Evolutionary conservation across 1,140 invertebrate species (phyloP).

Genomic region (Pseudomyrmex gracilis): DNA sequence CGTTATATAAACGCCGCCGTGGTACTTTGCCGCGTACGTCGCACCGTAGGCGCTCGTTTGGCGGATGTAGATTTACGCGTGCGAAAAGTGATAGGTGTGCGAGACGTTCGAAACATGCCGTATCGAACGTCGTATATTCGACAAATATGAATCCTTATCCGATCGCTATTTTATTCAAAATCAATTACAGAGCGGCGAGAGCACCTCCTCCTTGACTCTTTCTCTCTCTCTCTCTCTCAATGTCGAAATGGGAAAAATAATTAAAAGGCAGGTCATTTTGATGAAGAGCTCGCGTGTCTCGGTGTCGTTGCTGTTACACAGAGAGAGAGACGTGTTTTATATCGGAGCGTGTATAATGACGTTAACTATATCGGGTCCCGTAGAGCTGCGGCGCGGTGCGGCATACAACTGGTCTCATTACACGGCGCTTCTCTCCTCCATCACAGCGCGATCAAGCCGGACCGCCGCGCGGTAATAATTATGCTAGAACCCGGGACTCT

Average conservation of each 20-base stretch:
- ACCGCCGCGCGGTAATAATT: constrained; percentile 55
- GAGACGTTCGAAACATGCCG: too few species aligned
- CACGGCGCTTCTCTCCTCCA: constrained; percentile 19
- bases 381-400: constrained; percentile 25
- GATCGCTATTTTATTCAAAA: too few species aligned
- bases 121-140: too few species aligned
- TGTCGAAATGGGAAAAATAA: neutral
- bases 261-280: neutral
- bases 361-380: too few species aligned
- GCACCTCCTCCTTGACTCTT: too few species aligned
- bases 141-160: too few species aligned
- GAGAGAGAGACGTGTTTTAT: constrained; percentile 1
- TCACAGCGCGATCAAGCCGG: neutral
- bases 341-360: constrained; percentile 35
- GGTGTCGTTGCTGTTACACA: neutral
- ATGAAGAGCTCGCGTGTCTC: constrained; percentile 10
- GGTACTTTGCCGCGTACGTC: neutral
- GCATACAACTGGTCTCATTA: constrained; percentile 57
- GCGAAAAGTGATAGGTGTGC: neutral
- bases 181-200: too few species aligned
- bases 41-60: constrained; percentile 44
- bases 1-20: constrained; percentile 71
- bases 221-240: too few species aligned
- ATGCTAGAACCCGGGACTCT: constrained; percentile 59
- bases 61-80: neutral